phyloP scores from a whole-genome alignment of 2,888 invertebrate genomes.

The Lasioglossum zephyrum region DNA sequence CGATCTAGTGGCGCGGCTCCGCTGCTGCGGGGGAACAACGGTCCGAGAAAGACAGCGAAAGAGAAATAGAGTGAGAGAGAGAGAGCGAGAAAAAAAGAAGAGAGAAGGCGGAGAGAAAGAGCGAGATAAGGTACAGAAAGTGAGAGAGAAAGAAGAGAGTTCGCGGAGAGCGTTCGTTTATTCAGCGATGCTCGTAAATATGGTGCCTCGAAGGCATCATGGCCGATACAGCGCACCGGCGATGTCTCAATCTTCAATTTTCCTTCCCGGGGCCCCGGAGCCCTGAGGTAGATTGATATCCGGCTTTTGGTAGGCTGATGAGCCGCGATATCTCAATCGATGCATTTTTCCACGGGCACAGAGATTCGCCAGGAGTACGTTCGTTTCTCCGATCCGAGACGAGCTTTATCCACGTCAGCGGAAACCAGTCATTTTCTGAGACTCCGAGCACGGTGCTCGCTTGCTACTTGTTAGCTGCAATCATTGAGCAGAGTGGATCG shows the following conservation, averaged over 20 bases:
- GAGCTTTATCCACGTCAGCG: conserved; percentile 28
- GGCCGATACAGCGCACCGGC: conserved; percentile 77
- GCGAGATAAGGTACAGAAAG: conserved; percentile 61
- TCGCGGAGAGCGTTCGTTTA: conserved; percentile 73
- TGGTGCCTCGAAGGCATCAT: conserved; percentile 80
- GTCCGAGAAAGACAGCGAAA: conserved; percentile 67
- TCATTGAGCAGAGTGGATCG: neutral
- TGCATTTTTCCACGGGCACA: conserved; percentile 21
- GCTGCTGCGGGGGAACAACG: conserved; percentile 6
- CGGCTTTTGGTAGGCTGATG: conserved; percentile 49
- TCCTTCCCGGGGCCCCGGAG: conserved; percentile 70
- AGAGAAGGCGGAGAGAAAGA: conserved; percentile 7
- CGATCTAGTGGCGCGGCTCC: conserved; percentile 63
- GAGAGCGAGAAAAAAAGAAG: neutral
- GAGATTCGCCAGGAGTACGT: conserved; percentile 15
- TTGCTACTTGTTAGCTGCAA: conserved; percentile 17
- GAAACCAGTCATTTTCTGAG: conserved; percentile 26
- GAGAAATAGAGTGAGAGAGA: conserved; percentile 67
- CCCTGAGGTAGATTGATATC: conserved; percentile 67
- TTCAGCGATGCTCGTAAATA: conserved; percentile 83
- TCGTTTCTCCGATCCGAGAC: conserved; percentile 2
- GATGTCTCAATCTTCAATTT: conserved; percentile 82
- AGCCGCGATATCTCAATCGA: conserved; percentile 54
- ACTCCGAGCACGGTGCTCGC: neutral
- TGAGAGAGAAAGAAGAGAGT: conserved; percentile 27